A percentile compares a stretch with the other conserved stretches of the same genome.
These are phyloP conservation scores for Tetropium fuscum DNA, from an alignment of 2,888 invertebrate species.

Conservation along the genomic window DNA sequence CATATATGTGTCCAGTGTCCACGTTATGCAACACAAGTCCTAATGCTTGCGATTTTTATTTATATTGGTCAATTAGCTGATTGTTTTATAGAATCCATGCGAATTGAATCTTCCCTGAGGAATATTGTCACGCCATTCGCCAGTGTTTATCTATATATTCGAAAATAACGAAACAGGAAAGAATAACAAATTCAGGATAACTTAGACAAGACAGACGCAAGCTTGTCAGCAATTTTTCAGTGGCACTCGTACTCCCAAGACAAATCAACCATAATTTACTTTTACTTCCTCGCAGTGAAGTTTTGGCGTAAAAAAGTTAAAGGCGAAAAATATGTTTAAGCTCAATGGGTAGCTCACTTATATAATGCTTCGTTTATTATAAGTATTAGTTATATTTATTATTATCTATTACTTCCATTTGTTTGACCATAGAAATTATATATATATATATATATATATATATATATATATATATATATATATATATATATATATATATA, in stretches of 20 bases:
- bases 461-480: too few relatives aligned
- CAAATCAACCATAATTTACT: conserved; percentile 28
- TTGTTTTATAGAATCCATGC: background rate
- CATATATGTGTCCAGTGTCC: too few relatives aligned
- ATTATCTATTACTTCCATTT: too few relatives aligned
- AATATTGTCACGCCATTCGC: background rate
- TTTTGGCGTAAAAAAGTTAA: conserved; percentile 26
- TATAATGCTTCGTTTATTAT: too few relatives aligned
- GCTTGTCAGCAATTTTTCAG: conserved; percentile 21
- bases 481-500: too few relatives aligned
- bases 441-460: too few relatives aligned
- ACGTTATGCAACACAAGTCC: too few relatives aligned
- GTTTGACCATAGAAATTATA: too few relatives aligned
- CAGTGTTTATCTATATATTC: background rate
- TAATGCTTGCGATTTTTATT: too few relatives aligned
- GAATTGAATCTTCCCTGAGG: too few relatives aligned
- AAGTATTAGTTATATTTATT: too few relatives aligned
- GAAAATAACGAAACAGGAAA: conserved; percentile 6
- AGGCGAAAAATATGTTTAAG: conserved; percentile 19
- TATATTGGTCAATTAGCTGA: background rate
- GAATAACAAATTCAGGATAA: conserved; percentile 21
- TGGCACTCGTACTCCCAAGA: conserved; percentile 20
- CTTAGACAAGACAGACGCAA: conserved; percentile 20
- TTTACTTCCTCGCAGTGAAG: conserved; percentile 25
- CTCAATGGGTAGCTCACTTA: too few relatives aligned